Evolutionary conservation across 2,113 vertebrate genomes (phyloP), one percentile per base, ranked within the genome.

Genomic region (Baryphthengus martii): DNA sequence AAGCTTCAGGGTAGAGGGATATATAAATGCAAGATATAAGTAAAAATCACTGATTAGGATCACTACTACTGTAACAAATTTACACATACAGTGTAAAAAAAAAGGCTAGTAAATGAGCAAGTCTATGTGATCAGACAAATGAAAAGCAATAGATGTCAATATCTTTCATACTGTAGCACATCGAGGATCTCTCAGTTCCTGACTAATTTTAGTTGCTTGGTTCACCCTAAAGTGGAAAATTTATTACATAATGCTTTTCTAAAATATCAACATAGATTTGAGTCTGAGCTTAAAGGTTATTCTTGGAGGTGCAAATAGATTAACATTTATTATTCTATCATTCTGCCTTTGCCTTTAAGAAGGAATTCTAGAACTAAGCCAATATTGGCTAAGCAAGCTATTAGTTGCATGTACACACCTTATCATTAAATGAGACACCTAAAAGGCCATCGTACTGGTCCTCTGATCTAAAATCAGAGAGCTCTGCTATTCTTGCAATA

Each of bases 381-480:
- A 61, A 45, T 62, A 63, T 52, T 67, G 13, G 5, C 37, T 87
- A 88, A 77, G 26, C 17, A 95, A 89, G 49, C 17, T 88, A 87
- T 80, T 88, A 88, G 39, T 58, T 62, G 9, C 47, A 40, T 31
- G 35, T 84, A 26, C 21, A 10, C 33, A 58, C 7, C 25, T 96
- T 82, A 39, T 79, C 62, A 23, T 67, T 91, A 76, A 70, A 61
- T 61, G 40, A 91, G 77, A 53, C 81, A 80, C 71, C 50, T 83
- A 71, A 65, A 93, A 97, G 9, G n/a, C 37, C 23, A 80, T 28
- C 4, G 17, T 66, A 53, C 29, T 74, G 42, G 45, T 92, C 33
- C 50, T 89, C 71, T 91, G 73, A 81, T 96, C 66, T 91, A 78
- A 96, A 97, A 97, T 95, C 96, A 97, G 49, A 97, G 44, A 24